These are phyloP conservation scores for Pseudomugil gertrudae DNA, from an alignment of 2,797 vertebrate species.

Conservation along the genomic window DNA sequence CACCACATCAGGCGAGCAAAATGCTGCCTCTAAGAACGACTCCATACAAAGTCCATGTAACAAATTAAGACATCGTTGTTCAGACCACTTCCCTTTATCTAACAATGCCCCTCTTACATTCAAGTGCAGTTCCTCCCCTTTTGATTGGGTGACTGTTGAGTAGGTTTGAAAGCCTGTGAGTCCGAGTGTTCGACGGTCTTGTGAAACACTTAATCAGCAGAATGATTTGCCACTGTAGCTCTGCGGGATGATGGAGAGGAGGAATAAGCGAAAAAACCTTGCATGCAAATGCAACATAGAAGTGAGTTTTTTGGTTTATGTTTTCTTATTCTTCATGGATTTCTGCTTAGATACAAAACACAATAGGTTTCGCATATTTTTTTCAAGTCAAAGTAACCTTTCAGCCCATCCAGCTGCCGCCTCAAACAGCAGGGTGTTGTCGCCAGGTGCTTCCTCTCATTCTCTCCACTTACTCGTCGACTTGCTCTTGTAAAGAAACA, in stretches of 20 bases:
- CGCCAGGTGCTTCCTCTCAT: slow-evolving; percentile 33
- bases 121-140: slow-evolving; percentile 82
- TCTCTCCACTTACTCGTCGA: slow-evolving; percentile 48
- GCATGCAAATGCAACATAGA: slow-evolving; percentile 85
- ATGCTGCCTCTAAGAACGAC: slow-evolving; percentile 80
- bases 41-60: slow-evolving; percentile 83
- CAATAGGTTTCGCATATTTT: slow-evolving; percentile 75
- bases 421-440: slow-evolving; percentile 37
- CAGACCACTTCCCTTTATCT: slow-evolving; percentile 74
- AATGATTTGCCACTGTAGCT: slow-evolving; percentile 71
- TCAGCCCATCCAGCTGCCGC: slow-evolving; percentile 57
- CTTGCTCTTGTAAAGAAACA: slow-evolving; percentile 77
- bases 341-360: slow-evolving; percentile 76
- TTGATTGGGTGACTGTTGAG: slow-evolving; percentile 75
- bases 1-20: slow-evolving; percentile 84
- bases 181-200: slow-evolving; percentile 70
- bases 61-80: slow-evolving; percentile 84
- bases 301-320: slow-evolving; percentile 85
- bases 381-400: slow-evolving; percentile 69
- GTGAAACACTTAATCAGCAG: slow-evolving; percentile 66
- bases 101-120: slow-evolving; percentile 83
- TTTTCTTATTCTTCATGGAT: slow-evolving; percentile 81
- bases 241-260: slow-evolving; percentile 71
- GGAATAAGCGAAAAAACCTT: slow-evolving; percentile 78
- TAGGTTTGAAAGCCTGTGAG: slow-evolving; percentile 73